Evolutionary conservation across 2,888 invertebrate genomes (phyloP), one percentile per base, ranked within the genome.

Genomic region (Agrotis puta): DNA sequence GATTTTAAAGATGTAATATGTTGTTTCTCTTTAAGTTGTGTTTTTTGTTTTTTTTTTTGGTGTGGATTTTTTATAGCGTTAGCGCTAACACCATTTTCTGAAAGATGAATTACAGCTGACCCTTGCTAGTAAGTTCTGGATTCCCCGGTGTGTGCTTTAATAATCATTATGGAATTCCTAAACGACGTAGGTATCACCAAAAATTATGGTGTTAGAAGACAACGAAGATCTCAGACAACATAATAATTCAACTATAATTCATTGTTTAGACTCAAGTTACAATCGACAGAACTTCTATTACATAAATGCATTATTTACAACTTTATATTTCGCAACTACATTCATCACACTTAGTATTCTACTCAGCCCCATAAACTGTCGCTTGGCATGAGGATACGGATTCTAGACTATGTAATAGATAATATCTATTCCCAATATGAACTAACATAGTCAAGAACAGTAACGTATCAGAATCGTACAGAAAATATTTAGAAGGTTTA

Each of bases 361-460:
- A 33, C 48, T 65, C 62, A 43, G 5, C 27, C 47, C 13, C 13
- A 1, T 57, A 24, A 61, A 33, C 27, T 50, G 50, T 64, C 27
- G 3, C 45, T 50, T 48, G 48, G 48, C 47, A 62, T 80, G 56
- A 66, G 47, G 39, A 74, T 77, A 68, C 18, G 56, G 62, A 64
- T 74, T 43, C 59, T 61, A 64, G 61, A 48, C 45, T 64, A 48
- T 74, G 62, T 77, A 80, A 77, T 77, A 33, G 68, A 68, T 81
- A 62, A 64, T 77, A 80, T 75, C 61, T 80, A 77, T 77, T 77
- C 81, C 18, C 53, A 39, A 75, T 77, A 68, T 68, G 61, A 75
- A 61, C 67, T 50, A 24, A 66, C 58, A 50, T 67, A 74, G n/a
- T 66, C 48, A 57, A 57, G 68, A 64, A 68, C 53, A 11, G 43